Evolutionary conservation across 2,888 invertebrate genomes (phyloP), one percentile per base, ranked within the genome.

Genomic region (Luperina testacea): DNA sequence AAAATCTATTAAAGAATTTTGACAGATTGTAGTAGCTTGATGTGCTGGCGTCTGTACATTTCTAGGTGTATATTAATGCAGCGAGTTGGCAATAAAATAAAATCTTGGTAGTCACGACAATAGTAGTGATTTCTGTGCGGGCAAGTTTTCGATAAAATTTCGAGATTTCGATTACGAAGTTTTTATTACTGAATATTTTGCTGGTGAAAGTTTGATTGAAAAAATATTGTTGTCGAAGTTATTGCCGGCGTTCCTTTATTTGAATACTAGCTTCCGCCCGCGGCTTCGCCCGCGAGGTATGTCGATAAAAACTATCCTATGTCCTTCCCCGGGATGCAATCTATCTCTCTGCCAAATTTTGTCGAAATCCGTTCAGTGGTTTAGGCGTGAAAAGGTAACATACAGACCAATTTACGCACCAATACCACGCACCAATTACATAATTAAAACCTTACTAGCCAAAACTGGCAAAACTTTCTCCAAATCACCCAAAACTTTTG

Each of bases 61-160:
- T 69, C 45, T 24, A 32, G 20, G 9, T 45, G n/a, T 75, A 75
- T 75, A 83, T 83, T 57, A 83, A 8, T 83, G 48, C 24, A 77
- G 38, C 68, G 24, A n/a, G 2, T 13, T 61, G 15, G 3, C 45
- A 45, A 83, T 76, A 69, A 68, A 57, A 83, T 76, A 57, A 77
- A 57, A 83, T 20, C 45, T 48, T 45, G 13, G n/a, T 17, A 77
- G 57, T 51, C 57, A 42, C 77, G 45, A 42, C 24, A 64, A 11
- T 38, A 9, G 68, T 80, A 68, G 77, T 64, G 83, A 64, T 77
- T 64, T 83, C 63, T 27, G 8, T 20, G 15, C 20, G 20, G 5
- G 24, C 2, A 77, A 68, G 4, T 77, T 69, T 13, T 57, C 53
- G 61, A 83, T 80, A 48, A 38, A 83, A 57, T 45, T 53, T 38